Percentiles rank a stretch among this genome's conserved stretches.
Evolutionary conservation across 2,888 invertebrate species (phyloP).

Genomic region (Perizoma flavofasciatum): DNA sequence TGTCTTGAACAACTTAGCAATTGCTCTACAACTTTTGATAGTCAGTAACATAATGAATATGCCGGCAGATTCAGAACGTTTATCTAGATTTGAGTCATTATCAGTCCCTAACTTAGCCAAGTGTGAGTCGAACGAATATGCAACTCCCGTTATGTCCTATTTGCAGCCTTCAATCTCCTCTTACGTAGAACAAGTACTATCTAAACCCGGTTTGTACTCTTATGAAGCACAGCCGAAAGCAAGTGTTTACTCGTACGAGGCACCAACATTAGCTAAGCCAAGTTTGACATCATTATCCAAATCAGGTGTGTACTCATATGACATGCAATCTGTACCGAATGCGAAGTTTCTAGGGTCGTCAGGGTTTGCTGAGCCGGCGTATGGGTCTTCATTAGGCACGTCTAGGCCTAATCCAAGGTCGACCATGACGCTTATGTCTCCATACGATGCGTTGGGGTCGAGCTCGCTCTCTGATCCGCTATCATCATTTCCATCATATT

Average conservation of each 20-base stretch:
- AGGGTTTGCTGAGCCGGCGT: constrained; percentile 24
- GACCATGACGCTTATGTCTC: constrained; percentile 54
- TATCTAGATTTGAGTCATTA: constrained; percentile 9
- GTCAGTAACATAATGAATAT: constrained; percentile 64
- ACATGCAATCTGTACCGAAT: constrained; percentile 32
- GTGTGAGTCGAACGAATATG: background rate
- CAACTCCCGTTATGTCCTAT: no score
- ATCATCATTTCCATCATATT: constrained; percentile 36
- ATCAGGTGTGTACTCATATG: constrained; percentile 2
- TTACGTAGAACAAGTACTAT: background rate
- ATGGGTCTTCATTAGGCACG: constrained; percentile 13
- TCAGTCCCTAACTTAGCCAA: constrained; percentile 6
- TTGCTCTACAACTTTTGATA: constrained; percentile 67
- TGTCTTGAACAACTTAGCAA: constrained; percentile 68
- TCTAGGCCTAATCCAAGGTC: constrained; percentile 39
- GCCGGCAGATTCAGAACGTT: constrained; percentile 33
- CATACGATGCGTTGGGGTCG: constrained; percentile 55
- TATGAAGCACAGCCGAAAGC: background rate
- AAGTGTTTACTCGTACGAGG: background rate
- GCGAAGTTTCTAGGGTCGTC: constrained; percentile 39
- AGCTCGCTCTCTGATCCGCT: constrained; percentile 44
- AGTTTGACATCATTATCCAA: constrained; percentile 7
- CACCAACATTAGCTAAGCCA: background rate
- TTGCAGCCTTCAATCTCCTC: no score
- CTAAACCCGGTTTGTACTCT: constrained; percentile 8